A percentile compares a stretch with the other conserved stretches of the same genome.
Conservation (phyloP, 2,113 vertebrate genomes). For the Phaetusa simplex region DNA sequence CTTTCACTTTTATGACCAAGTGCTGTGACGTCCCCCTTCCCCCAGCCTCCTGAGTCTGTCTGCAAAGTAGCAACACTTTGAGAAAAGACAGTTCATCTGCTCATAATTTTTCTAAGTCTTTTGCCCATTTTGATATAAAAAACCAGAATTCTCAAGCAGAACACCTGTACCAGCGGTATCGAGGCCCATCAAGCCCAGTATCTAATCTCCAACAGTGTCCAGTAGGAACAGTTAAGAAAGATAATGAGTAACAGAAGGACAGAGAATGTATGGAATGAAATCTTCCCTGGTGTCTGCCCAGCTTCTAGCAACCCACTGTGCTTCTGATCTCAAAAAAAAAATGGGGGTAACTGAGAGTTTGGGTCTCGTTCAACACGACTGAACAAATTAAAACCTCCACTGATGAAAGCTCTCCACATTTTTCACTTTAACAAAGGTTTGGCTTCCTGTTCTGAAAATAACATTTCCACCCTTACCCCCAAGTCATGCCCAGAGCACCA, state of each 20-base stretch:
- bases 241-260: neutral
- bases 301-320: neutral
- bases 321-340: neutral
- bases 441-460: neutral
- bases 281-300: neutral
- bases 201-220: neutral
- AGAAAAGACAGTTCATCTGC: neutral
- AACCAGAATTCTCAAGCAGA: neutral
- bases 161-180: neutral
- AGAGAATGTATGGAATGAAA: neutral
- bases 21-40: neutral
- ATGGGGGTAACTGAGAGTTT: neutral
- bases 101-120: neutral
- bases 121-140: neutral
- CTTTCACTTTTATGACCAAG: neutral
- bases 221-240: neutral
- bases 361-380: neutral
- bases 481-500: neutral
- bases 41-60: neutral
- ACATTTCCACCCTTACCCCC: neutral
- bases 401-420: neutral
- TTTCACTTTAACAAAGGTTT: neutral
- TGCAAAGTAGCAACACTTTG: neutral
- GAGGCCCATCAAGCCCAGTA: neutral
- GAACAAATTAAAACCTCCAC: neutral